Base-by-base conservation (phyloP, 2,797 vertebrate genomes). In the Mastacembelus armatus region DNA sequence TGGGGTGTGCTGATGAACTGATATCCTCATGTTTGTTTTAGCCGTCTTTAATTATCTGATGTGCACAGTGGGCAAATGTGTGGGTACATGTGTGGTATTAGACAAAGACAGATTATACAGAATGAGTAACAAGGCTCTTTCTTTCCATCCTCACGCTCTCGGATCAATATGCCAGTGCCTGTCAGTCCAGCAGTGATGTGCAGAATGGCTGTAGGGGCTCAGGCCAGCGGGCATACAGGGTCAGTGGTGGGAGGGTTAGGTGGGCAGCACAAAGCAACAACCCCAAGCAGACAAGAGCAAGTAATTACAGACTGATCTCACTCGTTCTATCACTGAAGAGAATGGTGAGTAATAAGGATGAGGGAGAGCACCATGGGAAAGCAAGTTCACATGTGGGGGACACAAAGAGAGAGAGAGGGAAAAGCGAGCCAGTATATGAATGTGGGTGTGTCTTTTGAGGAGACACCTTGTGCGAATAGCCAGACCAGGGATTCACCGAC, bases 31-130 rank as follows among this genome's bases (percentile, higher is more conserved):
- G 82, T 91, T 91, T 89, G 85, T 92, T 92, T 92, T 85, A 88
- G 85, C 83, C 72, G 74, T 80, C 85, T 93, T 90, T 89, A 90
- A 93, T 93, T 88, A 93, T 91, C 88, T 78, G 72, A 33, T 27
- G 54, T 70, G 81, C 78, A 73, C 80, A 27, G 55, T 74, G 64
- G 62, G 81, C 35, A 22, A 36, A 44, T 18, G 50, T 57, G 66
- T 51, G 71, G 3, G 59, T 64, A 7, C 14, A 48, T 54, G 65
- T 55, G 74, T 8, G 24, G 55, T 27, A 61, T 62, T 32, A 66
- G 33, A 54, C 42, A 10, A 40, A 63, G 36, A 38, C 39, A 1
- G 5, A 47, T 2, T 21, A 66, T 22, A 21, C 38, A 63, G 35
- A 73, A 63, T 22, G 39, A 55, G 32, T 27, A 33, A 71, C 64